A percentile compares a stretch with the other conserved stretches of the same genome.
Evolutionary conservation across 1,140 invertebrate genomes (phyloP).

Genomic region (Uloborus diversus): DNA sequence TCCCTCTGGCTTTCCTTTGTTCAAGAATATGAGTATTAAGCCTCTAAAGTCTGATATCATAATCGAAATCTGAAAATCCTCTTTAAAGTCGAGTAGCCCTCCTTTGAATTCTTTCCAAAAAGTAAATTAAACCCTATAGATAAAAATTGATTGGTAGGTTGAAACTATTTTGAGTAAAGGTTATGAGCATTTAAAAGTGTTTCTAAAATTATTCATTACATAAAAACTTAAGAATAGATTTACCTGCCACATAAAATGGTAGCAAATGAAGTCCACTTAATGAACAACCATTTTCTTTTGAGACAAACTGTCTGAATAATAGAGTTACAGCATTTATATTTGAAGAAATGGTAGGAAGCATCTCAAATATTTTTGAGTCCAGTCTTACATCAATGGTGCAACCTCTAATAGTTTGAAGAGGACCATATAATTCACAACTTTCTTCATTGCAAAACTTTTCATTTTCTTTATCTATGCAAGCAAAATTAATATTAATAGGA

Average conservation of each 20-base stretch:
- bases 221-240: neutral
- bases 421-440: slow-evolving; percentile 42
- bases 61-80: too few relatives aligned
- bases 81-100: too few relatives aligned
- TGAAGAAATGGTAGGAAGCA: slow-evolving; percentile 1
- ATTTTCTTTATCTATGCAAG: slow-evolving; percentile 51
- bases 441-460: slow-evolving; percentile 7
- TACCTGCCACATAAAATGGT: slow-evolving; percentile 54
- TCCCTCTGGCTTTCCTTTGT: too few relatives aligned
- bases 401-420: slow-evolving; percentile 30
- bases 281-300: slow-evolving; percentile 30
- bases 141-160: too few relatives aligned
- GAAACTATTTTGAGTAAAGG: too few relatives aligned
- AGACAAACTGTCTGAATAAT: slow-evolving; percentile 50
- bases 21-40: too few relatives aligned
- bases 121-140: too few relatives aligned
- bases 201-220: neutral
- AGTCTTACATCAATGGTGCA: slow-evolving; percentile 35
- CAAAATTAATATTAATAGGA: slow-evolving; percentile 58
- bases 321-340: slow-evolving; percentile 50
- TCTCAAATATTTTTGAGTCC: slow-evolving; percentile 33
- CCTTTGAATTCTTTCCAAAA: too few relatives aligned
- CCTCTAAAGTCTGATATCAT: too few relatives aligned
- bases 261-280: slow-evolving; percentile 41
- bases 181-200: too few relatives aligned